These are phyloP conservation scores for Malaclemys terrapin DNA, from an alignment of 2,113 vertebrate genomes.

Conservation along the genomic window DNA sequence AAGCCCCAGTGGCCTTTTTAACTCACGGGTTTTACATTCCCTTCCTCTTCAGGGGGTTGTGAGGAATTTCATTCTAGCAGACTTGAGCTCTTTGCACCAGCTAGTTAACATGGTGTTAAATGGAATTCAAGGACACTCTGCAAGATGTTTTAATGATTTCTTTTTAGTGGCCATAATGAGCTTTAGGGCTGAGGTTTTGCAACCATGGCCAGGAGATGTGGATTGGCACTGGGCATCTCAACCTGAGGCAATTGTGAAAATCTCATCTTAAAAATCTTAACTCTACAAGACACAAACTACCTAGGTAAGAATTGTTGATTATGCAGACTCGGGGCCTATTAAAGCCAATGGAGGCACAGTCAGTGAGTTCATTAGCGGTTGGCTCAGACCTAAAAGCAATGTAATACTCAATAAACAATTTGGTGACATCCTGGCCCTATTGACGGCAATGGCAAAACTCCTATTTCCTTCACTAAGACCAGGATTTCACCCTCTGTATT, in stretches of 20 bases:
- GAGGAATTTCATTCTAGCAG: background rate
- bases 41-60: background rate
- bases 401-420: rapidly evolving
- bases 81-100: background rate
- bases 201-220: background rate
- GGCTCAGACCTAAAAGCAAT: background rate
- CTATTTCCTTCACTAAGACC: background rate
- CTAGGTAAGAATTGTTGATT: background rate
- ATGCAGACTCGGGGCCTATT: background rate
- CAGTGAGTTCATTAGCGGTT: background rate
- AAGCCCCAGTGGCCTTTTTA: background rate
- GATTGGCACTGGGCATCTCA: background rate
- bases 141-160: background rate
- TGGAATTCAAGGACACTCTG: background rate
- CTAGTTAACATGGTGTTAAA: background rate
- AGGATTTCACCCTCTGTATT: background rate
- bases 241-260: rapidly evolving
- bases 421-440: background rate
- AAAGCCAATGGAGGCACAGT: background rate
- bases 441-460: background rate
- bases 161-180: background rate
- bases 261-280: background rate
- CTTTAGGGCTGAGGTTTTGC: background rate
- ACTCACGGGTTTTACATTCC: background rate
- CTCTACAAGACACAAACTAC: background rate